Evolutionary conservation across 92 coral and sea anemone species (phyloP), one percentile per base, ranked within the genome.

Genomic region (Epizoanthus rinbou): DNA sequence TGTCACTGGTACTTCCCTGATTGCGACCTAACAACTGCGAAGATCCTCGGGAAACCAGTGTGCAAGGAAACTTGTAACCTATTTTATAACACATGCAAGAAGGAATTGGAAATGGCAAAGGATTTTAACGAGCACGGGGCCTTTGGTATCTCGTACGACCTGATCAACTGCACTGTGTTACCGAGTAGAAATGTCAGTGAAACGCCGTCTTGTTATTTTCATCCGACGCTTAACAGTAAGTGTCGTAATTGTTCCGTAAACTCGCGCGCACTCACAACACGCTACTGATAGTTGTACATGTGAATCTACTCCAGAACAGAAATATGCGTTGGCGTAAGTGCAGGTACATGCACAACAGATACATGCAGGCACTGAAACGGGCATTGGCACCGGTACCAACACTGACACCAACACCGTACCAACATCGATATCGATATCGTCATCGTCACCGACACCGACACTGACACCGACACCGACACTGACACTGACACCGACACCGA

Each of bases 1-100:
- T 74, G 80, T 23, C 80, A 57, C 3, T 74, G 80, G 80, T 74
- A 74, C 31, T 74, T 74, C 33, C 80, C 80, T 23, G 47, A 57
- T 6, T 74, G 80, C 13, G 64, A 74, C 41, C 14, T 45, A 2
- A 74, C 80, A 31, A 57, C 65, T 23, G 65, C 56, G 33, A 74
- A 53, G 18, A 64, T 74, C 15, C 45, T 53, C 23, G 8, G 18
- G 22, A 47, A 74, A 16, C 65, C 43, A 11, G 43, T 74, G 56
- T 74, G 80, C 47, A 56, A 35, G 28, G 80, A 74, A 74, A 56
- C 64, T 21, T 74, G 80, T 28, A 31, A 24, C 64, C 25, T 74
- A 5, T 24, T 74, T 13, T 54, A 54, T 64, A 28, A 74, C 28
- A 8, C 33, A 13, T 74, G 80, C 57, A 35, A 18, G 13, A 74